These are phyloP conservation scores for Tauraco erythrolophus DNA, from an alignment of 2,113 vertebrate species.

Conservation along the genomic window DNA sequence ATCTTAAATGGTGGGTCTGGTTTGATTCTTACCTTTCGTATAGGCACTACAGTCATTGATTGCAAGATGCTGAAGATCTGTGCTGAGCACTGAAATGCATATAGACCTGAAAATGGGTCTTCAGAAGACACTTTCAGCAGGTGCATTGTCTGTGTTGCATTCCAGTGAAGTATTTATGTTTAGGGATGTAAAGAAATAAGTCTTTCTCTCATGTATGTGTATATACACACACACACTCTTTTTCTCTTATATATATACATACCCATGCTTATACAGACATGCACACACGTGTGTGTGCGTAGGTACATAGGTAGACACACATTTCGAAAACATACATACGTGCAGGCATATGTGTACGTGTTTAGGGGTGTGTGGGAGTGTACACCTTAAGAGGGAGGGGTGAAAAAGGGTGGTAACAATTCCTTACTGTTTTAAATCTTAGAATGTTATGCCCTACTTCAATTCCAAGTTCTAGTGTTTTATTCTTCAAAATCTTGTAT, in stretches of 20 bases:
- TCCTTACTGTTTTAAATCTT: not conserved
- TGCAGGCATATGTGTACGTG: not conserved
- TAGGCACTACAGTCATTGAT: not conserved
- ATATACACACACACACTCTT: not conserved
- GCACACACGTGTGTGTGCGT: too few species aligned
- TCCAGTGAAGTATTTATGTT: not conserved
- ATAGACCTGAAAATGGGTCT: not conserved
- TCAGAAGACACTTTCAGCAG: not conserved
- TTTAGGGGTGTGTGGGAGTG: not conserved
- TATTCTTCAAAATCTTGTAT: not conserved
- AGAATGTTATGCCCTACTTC: not conserved
- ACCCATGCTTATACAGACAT: not conserved
- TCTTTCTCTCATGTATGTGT: not conserved
- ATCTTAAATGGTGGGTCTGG: not conserved
- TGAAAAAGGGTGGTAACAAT: not conserved
- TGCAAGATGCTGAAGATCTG: not conserved
- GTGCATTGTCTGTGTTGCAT: not conserved
- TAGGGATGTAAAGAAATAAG: not conserved
- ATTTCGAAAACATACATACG: not conserved
- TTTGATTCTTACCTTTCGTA: not conserved
- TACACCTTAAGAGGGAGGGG: not conserved
- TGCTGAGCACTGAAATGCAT: not conserved
- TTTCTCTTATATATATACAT: too few species aligned
- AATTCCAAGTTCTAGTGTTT: not conserved
- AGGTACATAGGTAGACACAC: not conserved